Conservation (phyloP, 2,113 vertebrate genomes). For the Trichechus manatus region DNA sequence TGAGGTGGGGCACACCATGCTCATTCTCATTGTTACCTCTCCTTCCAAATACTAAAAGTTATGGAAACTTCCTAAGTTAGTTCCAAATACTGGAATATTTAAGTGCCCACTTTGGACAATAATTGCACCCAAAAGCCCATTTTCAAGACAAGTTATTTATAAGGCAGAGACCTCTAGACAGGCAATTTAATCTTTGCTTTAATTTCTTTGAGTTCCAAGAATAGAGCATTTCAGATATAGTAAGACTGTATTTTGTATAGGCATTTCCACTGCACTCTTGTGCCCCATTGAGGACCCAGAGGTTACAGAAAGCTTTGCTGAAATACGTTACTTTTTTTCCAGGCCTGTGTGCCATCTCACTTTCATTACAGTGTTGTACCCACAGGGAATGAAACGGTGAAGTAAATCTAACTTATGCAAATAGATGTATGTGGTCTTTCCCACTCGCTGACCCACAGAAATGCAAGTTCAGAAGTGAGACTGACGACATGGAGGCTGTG, state of each 20-base stretch:
- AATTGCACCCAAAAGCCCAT: background rate
- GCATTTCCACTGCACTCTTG: no score
- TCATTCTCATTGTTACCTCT: background rate
- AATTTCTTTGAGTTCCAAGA: background rate
- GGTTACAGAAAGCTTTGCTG: background rate
- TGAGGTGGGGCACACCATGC: background rate
- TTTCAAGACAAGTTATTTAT: background rate
- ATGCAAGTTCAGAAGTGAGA: background rate
- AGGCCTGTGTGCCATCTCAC: background rate
- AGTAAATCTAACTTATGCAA: background rate
- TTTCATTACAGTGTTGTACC: background rate
- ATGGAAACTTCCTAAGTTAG: background rate
- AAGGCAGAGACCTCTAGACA: background rate
- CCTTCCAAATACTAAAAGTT: background rate
- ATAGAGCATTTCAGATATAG: background rate
- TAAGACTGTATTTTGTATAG: background rate
- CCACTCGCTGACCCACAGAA: background rate
- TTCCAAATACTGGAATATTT: conserved; percentile 11
- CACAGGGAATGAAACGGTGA: background rate
- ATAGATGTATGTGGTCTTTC: background rate
- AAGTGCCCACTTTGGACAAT: background rate
- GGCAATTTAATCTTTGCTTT: background rate
- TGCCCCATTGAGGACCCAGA: background rate
- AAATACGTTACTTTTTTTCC: background rate
- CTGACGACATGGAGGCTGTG: no score